phyloP scores from a whole-genome alignment of 2,113 vertebrate species.

The Peromyscus maniculatus region DNA sequence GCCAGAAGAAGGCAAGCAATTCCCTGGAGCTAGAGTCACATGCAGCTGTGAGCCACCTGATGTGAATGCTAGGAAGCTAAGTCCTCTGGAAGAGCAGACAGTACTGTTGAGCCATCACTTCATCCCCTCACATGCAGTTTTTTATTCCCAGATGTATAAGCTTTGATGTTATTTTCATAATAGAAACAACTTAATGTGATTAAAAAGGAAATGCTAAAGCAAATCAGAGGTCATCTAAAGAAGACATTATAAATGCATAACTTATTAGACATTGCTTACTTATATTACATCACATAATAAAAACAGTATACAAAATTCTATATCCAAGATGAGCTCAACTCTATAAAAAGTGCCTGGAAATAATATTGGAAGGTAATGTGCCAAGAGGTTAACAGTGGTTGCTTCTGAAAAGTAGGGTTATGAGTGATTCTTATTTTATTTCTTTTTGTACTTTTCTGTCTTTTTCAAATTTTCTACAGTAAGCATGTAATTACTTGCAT shows the following conservation, averaged over 20 bases:
- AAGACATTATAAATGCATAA: conserved; percentile 26
- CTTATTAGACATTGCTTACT: conserved; percentile 52
- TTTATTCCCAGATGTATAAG: background rate
- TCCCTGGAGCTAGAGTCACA: background rate
- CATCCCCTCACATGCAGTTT: background rate
- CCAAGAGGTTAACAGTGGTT: conserved; percentile 48
- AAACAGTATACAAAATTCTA: conserved; percentile 53
- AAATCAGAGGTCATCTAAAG: conserved; percentile 13
- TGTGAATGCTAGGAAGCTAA: background rate
- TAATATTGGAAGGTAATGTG: conserved; percentile 47
- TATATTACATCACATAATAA: conserved; percentile 51
- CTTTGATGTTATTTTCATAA: conserved; percentile 48
- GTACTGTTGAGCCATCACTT: too few relatives aligned
- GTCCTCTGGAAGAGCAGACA: background rate
- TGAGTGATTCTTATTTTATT: conserved; percentile 65
- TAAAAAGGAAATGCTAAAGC: conserved; percentile 12
- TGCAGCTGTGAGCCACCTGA: background rate
- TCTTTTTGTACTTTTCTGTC: conserved; percentile 68
- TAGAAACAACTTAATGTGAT: conserved; percentile 41
- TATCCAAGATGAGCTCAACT: conserved; percentile 46
- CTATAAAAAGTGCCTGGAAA: conserved; percentile 37
- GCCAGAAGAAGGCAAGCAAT: background rate
- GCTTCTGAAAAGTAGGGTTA: conserved; percentile 63
- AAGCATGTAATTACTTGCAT: conserved; percentile 79
- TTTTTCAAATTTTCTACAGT: conserved; percentile 74